Conservation (phyloP, 1,140 invertebrate species). For the Chironomus tepperi region DNA sequence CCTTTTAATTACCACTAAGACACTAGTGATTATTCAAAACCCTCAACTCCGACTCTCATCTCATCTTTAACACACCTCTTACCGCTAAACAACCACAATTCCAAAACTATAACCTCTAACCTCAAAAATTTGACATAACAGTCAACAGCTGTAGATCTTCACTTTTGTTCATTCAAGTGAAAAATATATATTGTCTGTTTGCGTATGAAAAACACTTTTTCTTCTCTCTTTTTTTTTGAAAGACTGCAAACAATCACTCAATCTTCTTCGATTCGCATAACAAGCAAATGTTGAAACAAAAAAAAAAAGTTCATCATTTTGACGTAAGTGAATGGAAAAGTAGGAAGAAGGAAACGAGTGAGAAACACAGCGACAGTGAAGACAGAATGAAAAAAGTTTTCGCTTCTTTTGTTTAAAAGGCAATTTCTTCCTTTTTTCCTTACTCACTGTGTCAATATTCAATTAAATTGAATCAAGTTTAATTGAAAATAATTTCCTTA, state of each 20-base stretch:
- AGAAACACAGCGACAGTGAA: too few relatives aligned
- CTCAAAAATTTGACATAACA: too few relatives aligned
- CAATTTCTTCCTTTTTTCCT: background rate
- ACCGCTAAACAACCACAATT: too few relatives aligned
- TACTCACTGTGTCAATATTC: background rate
- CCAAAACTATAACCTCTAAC: too few relatives aligned
- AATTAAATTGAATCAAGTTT: conserved; percentile 15
- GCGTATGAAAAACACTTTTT: background rate
- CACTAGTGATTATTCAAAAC: too few relatives aligned
- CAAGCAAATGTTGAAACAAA: too few relatives aligned
- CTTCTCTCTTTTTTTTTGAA: too few relatives aligned
- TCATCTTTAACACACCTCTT: too few relatives aligned
- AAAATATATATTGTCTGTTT: background rate
- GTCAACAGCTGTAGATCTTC: too few relatives aligned
- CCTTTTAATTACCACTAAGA: too few relatives aligned
- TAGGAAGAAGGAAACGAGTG: background rate
- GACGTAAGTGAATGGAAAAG: background rate
- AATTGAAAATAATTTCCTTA: background rate
- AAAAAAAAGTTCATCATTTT: background rate
- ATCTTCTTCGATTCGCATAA: background rate
- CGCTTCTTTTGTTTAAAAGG: background rate
- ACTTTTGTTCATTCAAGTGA: background rate
- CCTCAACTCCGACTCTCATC: too few relatives aligned
- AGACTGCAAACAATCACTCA: conserved; percentile 1
- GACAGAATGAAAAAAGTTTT: background rate